phyloP scores from a whole-genome alignment of 2,113 vertebrate genomes.

The Turdus rufiventris region DNA sequence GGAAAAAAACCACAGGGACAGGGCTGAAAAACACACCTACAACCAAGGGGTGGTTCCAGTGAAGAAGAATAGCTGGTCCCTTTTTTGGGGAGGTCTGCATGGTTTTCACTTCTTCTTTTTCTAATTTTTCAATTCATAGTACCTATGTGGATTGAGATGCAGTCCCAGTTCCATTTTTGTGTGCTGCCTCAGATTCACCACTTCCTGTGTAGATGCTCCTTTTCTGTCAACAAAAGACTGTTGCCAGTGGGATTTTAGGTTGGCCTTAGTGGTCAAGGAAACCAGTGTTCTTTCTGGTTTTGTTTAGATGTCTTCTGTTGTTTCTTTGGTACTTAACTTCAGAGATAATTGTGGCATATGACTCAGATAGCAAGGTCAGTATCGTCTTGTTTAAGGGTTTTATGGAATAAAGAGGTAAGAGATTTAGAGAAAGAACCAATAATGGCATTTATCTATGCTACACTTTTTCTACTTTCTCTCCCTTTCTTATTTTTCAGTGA shows the following conservation, averaged over 20 bases:
- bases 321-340: neutral
- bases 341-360: neutral
- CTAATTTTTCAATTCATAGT: neutral
- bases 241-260: neutral
- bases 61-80: neutral
- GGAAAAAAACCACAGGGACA: neutral
- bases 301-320: neutral
- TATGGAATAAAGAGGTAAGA: neutral
- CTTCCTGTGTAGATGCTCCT: neutral
- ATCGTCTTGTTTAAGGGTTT: neutral
- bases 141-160: neutral
- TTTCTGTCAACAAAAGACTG: neutral
- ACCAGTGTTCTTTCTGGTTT: neutral
- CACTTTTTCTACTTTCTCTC: neutral
- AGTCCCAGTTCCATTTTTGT: neutral
- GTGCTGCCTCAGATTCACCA: neutral
- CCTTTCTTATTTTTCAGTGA: neutral
- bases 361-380: neutral
- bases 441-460: neutral
- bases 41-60: rapidly evolving
- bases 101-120: neutral
- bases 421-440: neutral
- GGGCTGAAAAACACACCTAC: neutral
- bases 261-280: neutral
- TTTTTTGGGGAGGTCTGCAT: neutral